These are phyloP conservation scores for Epinephelus coioides DNA, from an alignment of 2,797 vertebrate species.

Conservation along the genomic window DNA sequence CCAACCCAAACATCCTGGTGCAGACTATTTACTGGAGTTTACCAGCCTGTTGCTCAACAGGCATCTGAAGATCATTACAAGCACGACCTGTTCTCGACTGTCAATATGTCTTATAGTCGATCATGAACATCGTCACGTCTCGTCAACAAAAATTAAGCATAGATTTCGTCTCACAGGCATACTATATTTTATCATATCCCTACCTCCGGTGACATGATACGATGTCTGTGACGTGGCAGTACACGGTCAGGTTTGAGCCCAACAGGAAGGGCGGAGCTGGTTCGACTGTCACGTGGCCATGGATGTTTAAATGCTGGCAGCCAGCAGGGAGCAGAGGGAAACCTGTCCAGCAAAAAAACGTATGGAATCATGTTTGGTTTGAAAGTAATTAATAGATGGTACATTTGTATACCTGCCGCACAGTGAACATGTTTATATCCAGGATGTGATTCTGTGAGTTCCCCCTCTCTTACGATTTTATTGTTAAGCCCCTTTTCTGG, in stretches of 20 bases:
- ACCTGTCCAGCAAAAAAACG: constrained; percentile 34
- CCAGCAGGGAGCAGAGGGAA: constrained; percentile 25
- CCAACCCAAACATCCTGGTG: too few relatives aligned
- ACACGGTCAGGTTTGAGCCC: constrained; percentile 81
- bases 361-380: neutral
- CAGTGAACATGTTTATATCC: neutral
- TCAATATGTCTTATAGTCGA: too few relatives aligned
- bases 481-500: neutral
- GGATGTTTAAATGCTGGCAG: neutral
- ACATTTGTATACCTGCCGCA: neutral
- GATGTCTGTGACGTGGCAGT: constrained; percentile 60
- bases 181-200: neutral
- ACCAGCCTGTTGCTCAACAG: too few relatives aligned
- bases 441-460: too few relatives aligned
- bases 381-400: neutral
- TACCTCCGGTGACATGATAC: neutral
- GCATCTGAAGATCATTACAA: too few relatives aligned
- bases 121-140: too few relatives aligned
- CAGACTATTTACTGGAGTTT: too few relatives aligned
- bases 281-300: constrained; percentile 72
- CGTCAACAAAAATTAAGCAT: too few relatives aligned
- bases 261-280: constrained; percentile 67
- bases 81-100: too few relatives aligned
- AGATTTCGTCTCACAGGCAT: neutral
- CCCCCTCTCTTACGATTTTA: neutral